A percentile compares a stretch with the other conserved stretches of the same genome.
Conservation (phyloP, 2,113 vertebrate species). For the Pardalotus punctatus region DNA sequence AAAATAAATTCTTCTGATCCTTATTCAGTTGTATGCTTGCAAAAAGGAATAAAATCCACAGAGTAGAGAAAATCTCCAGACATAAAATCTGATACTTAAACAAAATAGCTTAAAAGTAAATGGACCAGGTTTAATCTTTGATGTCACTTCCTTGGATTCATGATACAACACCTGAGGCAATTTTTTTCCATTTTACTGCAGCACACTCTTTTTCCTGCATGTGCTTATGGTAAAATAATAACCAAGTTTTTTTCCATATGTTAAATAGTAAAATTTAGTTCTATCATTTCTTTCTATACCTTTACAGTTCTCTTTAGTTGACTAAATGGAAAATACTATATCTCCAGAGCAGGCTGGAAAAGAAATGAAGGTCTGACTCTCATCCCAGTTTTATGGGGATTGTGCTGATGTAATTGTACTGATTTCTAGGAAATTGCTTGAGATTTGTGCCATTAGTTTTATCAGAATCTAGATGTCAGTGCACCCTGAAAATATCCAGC, state of each 20-base stretch:
- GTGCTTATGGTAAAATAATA: constrained; percentile 57
- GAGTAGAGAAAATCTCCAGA: background rate
- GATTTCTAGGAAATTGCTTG: constrained; percentile 43
- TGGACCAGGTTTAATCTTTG: constrained; percentile 25
- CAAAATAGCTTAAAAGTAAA: constrained; percentile 34
- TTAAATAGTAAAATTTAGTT: constrained; percentile 53
- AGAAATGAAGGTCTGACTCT: constrained; percentile 50
- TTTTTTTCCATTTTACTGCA: constrained; percentile 55
- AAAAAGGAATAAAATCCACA: background rate
- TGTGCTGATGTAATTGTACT: constrained; percentile 20
- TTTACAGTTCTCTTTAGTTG: constrained; percentile 34
- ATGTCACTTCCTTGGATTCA: constrained; percentile 59
- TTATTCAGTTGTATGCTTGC: background rate
- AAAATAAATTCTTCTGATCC: background rate
- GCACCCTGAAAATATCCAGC: constrained; percentile 5
- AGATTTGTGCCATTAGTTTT: constrained; percentile 34
- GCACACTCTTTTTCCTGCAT: background rate
- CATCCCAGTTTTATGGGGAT: background rate
- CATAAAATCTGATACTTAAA: constrained; percentile 44
- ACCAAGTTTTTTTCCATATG: constrained; percentile 48
- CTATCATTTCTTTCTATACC: constrained; percentile 46
- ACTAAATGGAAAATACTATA: constrained; percentile 43
- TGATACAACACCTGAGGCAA: constrained; percentile 39
- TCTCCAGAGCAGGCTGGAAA: constrained; percentile 45
- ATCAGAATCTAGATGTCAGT: constrained; percentile 4